Base-by-base conservation (phyloP, 2,113 vertebrate species). In the Corythaeola cristata region DNA sequence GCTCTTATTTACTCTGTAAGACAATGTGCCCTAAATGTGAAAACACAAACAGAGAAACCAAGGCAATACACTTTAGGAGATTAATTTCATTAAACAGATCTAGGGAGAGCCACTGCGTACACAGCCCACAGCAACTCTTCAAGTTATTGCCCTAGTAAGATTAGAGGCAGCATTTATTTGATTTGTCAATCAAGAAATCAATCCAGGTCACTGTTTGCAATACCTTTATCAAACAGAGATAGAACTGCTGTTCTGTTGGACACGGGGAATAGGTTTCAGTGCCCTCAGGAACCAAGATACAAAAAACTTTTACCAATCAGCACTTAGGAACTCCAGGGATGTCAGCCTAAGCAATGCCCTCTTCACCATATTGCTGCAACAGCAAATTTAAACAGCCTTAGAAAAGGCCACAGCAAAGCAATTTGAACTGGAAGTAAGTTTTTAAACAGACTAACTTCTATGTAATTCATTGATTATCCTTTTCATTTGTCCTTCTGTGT, bases 11-110 rank as follows among this genome's bases (percentile, higher is more conserved):
- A 76, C 72, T n/a, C 33, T 69, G 60, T 53, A 66, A 82, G 22
- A 68, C 52, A 52, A 60, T 30, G 24, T 10, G 11, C 41, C 76
- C 50, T 58, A 60, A 85, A 87, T 17, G 39, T 41, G 68, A 91
- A 86, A 88, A 88, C 23, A 77, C 62, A 92, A 90, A 93, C 4
- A 93, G 30, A 86, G 72, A 82, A 95, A 95, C 53, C 52, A 82
- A 58, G 62, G 69, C 73, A 91, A 72, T 91, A 85, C 33, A 84
- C 66, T 91, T 88, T 17, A 88, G 47, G 53, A 76, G 35, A 90
- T 82, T 79, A 47, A 84, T 89, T 64, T 77, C 7, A 75, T 39
- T 87, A 67, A 64, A 56, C 2, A 58, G 9, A 84, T 63, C 37
- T 30, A 67, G 56, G 56, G 23, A 89, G 26, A 85, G 32, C 39